phyloP scores from a whole-genome alignment of 1,140 invertebrate species.

The Drosophila sp. region DNA sequence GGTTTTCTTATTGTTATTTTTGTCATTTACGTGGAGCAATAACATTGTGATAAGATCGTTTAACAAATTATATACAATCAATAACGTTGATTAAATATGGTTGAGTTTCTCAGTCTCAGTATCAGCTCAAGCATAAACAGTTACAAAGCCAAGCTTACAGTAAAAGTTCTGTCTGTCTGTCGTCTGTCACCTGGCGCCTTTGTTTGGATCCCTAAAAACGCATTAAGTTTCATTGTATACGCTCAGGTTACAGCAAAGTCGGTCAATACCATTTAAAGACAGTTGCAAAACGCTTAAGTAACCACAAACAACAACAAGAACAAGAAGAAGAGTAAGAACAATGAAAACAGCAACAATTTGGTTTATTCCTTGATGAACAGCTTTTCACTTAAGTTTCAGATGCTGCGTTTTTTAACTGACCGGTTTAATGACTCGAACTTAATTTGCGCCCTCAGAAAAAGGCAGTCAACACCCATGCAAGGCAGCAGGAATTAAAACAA shows the following conservation, averaged over 20 bases:
- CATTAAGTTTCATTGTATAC: slow-evolving; percentile 65
- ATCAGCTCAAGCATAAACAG: slow-evolving; percentile 29
- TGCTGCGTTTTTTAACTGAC: slow-evolving; percentile 64
- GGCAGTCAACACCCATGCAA: slow-evolving; percentile 72
- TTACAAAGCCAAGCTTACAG: slow-evolving; percentile 39
- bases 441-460: slow-evolving; percentile 75
- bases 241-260: slow-evolving; percentile 74
- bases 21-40: not conserved
- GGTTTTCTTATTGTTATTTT: slow-evolving; percentile 25
- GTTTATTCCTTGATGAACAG: slow-evolving; percentile 57
- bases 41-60: slow-evolving; percentile 12
- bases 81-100: slow-evolving; percentile 42
- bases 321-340: slow-evolving; percentile 3
- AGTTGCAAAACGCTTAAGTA: slow-evolving; percentile 63
- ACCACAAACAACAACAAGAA: slow-evolving; percentile 57
- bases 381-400: slow-evolving; percentile 53
- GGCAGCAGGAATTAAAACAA: slow-evolving; percentile 13
- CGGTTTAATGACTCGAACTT: slow-evolving; percentile 78
- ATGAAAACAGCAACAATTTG: slow-evolving; percentile 32
- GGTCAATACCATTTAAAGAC: slow-evolving; percentile 71
- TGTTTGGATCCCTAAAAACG: slow-evolving; percentile 26
- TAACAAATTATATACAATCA: slow-evolving; percentile 15
- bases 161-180: not conserved
- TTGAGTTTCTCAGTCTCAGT: slow-evolving; percentile 2
- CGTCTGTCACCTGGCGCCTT: slow-evolving; percentile 52